Base-by-base conservation (phyloP, 2,888 invertebrate genomes). In the Synergus umbraculus region DNA sequence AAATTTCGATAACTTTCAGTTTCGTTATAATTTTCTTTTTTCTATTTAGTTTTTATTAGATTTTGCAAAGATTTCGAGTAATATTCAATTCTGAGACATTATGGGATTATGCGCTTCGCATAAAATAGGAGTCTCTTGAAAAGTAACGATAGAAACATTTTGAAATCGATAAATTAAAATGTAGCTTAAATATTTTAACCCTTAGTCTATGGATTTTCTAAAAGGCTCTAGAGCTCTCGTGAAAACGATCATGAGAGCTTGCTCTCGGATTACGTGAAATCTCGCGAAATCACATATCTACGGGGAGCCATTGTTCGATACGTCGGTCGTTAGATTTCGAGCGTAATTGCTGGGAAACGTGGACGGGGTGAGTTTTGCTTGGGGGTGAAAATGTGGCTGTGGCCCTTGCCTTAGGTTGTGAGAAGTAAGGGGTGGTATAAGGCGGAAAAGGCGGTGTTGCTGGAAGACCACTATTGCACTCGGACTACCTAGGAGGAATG, bases 401-500 rank as follows among this genome's bases (percentile, higher is more conserved):
- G 43, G 67, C 44, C n/a, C 65, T 44, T 41, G 58, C 44, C 10
- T 43, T 54, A 44, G 29, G 9, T 77, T 60, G 37, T 77, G 66
- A 15, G 44, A 13, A 29, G 29, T 78, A 29, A 18, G 22, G 60
- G 79, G 80, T 76, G 77, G 76, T 60, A 79, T 79, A 84, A 83
- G 82, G 80, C 76, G 79, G 58, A 81, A 81, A 82, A 81, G 82
- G 78, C 81, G 81, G 66, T 82, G 66, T 83, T 60, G 66, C 83
- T 60, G 63, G 78, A 63, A 41, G 41, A 9, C 60, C 43, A 43
- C 60, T 80, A 76, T 54, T 78, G 82, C 77, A 81, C 79, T 76
- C 64, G 82, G 80, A 84, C 83, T 85, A 84, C 77, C 81, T 82
- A 78, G 83, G 87, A 85, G 86, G 83, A 89, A 88, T 86, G 87